Evolutionary conservation across 2,797 vertebrate genomes (phyloP).

Genomic region (Euthynnus affinis): DNA sequence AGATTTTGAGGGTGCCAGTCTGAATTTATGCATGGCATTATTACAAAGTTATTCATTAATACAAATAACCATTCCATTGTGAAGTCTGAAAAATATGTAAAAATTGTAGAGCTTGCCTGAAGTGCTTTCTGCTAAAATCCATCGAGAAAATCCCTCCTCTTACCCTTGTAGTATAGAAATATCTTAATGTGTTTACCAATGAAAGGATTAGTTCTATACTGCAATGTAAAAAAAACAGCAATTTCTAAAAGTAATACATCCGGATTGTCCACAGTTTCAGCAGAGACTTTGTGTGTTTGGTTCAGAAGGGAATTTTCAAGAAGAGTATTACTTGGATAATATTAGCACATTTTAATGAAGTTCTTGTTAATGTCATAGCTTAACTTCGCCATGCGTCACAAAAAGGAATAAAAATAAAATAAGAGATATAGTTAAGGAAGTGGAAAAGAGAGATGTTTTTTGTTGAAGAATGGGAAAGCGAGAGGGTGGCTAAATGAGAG

Average conservation of each 20-base stretch:
- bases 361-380: background rate
- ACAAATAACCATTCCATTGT: background rate
- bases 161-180: background rate
- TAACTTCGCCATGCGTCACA: background rate
- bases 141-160: constrained; percentile 18
- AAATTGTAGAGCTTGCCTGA: constrained; percentile 13
- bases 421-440: no score
- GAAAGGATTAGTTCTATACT: background rate
- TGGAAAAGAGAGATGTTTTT: background rate
- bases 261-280: background rate
- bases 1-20: background rate
- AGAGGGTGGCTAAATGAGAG: background rate
- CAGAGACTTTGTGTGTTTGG: constrained; percentile 16
- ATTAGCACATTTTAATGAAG: background rate
- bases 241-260: constrained; percentile 12
- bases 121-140: constrained; percentile 13
- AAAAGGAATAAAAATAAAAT: background rate
- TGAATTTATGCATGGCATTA: background rate
- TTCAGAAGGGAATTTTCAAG: background rate
- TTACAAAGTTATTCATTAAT: background rate
- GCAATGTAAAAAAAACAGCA: background rate
- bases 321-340: constrained; percentile 5
- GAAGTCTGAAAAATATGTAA: constrained; percentile 9
- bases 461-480: background rate
- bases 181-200: background rate